Evolutionary conservation across 2,113 vertebrate species (phyloP), one percentile per base, ranked within the genome.

Genomic region (Alosa alosa): DNA sequence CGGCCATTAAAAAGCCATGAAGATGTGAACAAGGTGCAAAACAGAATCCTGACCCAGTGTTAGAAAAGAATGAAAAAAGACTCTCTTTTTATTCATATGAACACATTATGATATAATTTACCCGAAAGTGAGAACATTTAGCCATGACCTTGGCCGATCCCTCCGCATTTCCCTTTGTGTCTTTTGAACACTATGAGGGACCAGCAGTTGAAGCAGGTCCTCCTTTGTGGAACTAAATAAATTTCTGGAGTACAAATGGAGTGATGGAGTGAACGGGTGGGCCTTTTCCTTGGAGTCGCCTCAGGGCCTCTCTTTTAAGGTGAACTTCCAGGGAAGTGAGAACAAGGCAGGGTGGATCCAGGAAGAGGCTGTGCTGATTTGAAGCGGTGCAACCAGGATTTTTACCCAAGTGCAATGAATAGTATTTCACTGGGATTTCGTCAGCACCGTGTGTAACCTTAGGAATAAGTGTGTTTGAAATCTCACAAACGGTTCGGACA

Each of bases 211-310:
- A 10, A 78, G 72, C 72, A 39, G 31, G 68, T 36, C 3, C 72
- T 39, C 25, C 15, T 13, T 31, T 78, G 72, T 78, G 60, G 88
- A 92, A 91, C 89, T 91, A 87, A 93, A 93, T 90, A 75, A 25
- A 83, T 85, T 88, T 31, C 87, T 92, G 89, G 90, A 92, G 93
- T 92, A 87, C 92, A 45, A 86, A 82, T 75, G 60, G 82, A 22
- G 44, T 39, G 50, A 84, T 15, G 83, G 39, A 72, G 39, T 6
- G 78, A 84, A 46, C 41, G 4, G 60, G 11, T 4, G 68, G 68
- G 36, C 45, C 83, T 39, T 83, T 82, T 81, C 52, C 84, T 78
- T 17, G 39, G 31, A 78, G 31, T 15, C 20, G 72, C 72, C 36
- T 25, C 89, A 47, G 89, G 84, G 85, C 89, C 88, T 86, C 81